These are phyloP conservation scores for Luidia sarsii DNA, from an alignment of 53 echinoderm and acorn worm species.

Conservation along the genomic window DNA sequence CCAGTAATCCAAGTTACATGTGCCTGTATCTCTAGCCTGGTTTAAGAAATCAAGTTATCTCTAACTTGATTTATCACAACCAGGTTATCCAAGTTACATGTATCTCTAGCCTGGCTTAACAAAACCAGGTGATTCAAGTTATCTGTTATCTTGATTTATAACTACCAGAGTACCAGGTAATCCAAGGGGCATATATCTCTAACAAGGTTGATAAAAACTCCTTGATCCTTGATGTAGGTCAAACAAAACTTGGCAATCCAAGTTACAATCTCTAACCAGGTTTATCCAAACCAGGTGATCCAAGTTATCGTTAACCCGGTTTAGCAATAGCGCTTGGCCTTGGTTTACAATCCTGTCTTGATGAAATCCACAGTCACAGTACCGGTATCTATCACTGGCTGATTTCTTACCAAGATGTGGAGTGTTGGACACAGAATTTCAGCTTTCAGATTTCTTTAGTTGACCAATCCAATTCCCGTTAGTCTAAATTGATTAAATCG, in stretches of 20 bases:
- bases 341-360: neutral
- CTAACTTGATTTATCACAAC: neutral
- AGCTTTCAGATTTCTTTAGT: neutral
- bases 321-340: slow-evolving; percentile 4
- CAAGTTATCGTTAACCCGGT: slow-evolving; percentile 1
- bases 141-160: too few relatives aligned
- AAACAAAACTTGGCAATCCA: too few relatives aligned
- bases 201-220: too few relatives aligned
- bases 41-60: too few relatives aligned
- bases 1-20: too few relatives aligned
- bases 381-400: too few relatives aligned
- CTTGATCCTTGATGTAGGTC: too few relatives aligned
- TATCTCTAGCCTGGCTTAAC: neutral
- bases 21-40: too few relatives aligned
- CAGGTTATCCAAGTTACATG: slow-evolving; percentile 13
- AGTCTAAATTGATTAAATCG: neutral
- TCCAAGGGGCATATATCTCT: too few relatives aligned
- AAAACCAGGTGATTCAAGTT: neutral
- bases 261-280: neutral
- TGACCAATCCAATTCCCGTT: neutral
- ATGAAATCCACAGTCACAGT: too few relatives aligned
- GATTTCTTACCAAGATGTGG: too few relatives aligned
- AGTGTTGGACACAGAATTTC: neutral
- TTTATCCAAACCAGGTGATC: neutral
- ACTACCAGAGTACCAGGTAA: too few relatives aligned